Evolutionary conservation across 2,888 invertebrate species (phyloP).

Genomic region (Latrodectus hesperus): DNA sequence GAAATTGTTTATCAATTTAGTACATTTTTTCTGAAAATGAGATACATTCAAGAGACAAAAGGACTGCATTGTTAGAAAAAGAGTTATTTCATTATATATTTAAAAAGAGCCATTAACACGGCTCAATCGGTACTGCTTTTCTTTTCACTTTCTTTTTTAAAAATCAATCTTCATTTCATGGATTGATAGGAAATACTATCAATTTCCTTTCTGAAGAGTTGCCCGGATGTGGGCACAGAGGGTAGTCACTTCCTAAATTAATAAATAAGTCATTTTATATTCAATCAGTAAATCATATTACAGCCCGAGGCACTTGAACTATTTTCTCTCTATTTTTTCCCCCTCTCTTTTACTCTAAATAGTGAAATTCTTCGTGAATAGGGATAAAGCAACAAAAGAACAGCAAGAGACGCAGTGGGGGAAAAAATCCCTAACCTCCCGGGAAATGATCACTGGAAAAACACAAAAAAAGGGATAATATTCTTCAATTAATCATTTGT

Average conservation of each 20-base stretch:
- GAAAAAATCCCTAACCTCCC: conserved; percentile 16
- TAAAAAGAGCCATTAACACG: too few relatives aligned
- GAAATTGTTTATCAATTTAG: too few relatives aligned
- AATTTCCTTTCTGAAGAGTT: background rate
- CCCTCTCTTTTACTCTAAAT: conserved; percentile 2
- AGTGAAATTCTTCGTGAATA: conserved; percentile 28
- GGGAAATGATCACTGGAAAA: conserved; percentile 16
- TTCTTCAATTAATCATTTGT: conserved; percentile 52
- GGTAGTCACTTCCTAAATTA: background rate
- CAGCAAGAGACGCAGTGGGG: conserved; percentile 33
- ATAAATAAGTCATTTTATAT: conserved; percentile 36
- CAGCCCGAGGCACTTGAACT: background rate
- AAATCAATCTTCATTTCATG: background rate
- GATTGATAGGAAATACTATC: background rate
- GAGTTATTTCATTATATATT: too few relatives aligned
- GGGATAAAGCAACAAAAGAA: conserved; percentile 28
- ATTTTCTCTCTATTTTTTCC: conserved; percentile 2
- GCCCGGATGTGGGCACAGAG: background rate
- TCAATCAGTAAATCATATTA: conserved; percentile 34
- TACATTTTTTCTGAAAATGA: too few relatives aligned
- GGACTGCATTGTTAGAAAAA: too few relatives aligned
- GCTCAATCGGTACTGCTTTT: too few relatives aligned
- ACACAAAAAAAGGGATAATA: conserved; percentile 40
- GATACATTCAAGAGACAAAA: too few relatives aligned
- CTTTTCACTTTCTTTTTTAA: background rate